Conservation (phyloP, 64 coral and sea anemone species). For the Catalaphyllia jardinei region DNA sequence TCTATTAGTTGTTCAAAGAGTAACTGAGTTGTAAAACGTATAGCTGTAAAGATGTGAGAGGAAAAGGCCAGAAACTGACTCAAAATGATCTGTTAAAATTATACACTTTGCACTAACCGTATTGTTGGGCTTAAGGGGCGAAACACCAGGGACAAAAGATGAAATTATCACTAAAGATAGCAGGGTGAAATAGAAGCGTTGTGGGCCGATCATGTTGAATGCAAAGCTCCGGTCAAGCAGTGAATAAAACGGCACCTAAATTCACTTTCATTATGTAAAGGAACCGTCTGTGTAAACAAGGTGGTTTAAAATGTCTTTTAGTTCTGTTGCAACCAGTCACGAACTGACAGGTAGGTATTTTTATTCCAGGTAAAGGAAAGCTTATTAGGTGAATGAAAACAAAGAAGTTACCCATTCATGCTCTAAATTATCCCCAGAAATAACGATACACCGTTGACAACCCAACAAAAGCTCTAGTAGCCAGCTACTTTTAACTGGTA, state of each 20-base stretch:
- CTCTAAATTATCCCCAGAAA: background rate
- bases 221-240: background rate
- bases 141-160: background rate
- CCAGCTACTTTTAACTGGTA: too few relatives aligned
- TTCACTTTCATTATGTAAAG: background rate
- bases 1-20: too few relatives aligned
- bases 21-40: too few relatives aligned
- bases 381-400: background rate
- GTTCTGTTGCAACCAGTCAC: background rate
- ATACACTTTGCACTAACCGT: background rate
- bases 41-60: too few relatives aligned
- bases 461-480: too few relatives aligned
- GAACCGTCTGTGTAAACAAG: background rate
- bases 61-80: background rate
- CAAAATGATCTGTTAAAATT: background rate
- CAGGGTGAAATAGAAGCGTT: background rate
- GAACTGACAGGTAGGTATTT: background rate
- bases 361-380: background rate
- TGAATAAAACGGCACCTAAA: background rate
- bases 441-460: too few relatives aligned
- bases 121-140: constrained; percentile 9
- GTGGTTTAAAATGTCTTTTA: background rate
- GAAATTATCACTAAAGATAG: background rate
- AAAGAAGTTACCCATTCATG: background rate
- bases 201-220: background rate